A percentile compares a stretch with the other conserved stretches of the same genome.
Evolutionary conservation across 2,797 vertebrate genomes (phyloP).

Genomic region (Sebastes kiyomatsui): DNA sequence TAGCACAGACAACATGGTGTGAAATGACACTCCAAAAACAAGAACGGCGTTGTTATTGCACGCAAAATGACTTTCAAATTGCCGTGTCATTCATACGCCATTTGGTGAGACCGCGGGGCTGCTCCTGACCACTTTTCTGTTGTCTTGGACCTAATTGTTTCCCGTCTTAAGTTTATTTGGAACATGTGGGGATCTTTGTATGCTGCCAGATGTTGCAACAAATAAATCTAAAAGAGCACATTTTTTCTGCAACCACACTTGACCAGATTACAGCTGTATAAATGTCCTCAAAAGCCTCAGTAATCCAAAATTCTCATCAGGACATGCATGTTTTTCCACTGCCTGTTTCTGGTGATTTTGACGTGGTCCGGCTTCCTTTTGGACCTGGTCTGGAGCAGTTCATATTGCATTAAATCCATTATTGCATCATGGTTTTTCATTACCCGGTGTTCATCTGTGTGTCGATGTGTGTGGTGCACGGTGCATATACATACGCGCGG

Average conservation of each 20-base stretch:
- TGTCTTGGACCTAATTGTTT: not conserved
- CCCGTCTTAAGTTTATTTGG: constrained; percentile 5
- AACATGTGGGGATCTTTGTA: not conserved
- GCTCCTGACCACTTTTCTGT: not conserved
- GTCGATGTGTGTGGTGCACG: constrained; percentile 40
- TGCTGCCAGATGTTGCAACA: not conserved
- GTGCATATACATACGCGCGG: constrained; percentile 20
- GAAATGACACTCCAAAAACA: not conserved
- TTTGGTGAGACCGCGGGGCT: not conserved
- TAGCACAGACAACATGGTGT: not conserved
- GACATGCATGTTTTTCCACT: not conserved
- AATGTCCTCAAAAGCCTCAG: not conserved
- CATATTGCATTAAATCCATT: not conserved
- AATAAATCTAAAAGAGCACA: not conserved
- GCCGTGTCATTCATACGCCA: not conserved
- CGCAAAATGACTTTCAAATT: not conserved
- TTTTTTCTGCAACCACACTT: not conserved
- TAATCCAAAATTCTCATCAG: not conserved
- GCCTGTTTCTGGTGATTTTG: not conserved
- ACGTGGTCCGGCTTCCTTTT: not conserved
- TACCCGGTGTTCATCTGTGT: not conserved
- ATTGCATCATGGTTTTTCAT: constrained; percentile 17
- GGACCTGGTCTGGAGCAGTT: not conserved
- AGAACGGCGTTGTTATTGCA: not conserved
- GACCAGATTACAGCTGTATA: not conserved